A percentile compares a stretch with the other conserved stretches of the same genome.
phyloP scores from a whole-genome alignment of 2,797 vertebrate species.

The Oreochromis mossambicus region DNA sequence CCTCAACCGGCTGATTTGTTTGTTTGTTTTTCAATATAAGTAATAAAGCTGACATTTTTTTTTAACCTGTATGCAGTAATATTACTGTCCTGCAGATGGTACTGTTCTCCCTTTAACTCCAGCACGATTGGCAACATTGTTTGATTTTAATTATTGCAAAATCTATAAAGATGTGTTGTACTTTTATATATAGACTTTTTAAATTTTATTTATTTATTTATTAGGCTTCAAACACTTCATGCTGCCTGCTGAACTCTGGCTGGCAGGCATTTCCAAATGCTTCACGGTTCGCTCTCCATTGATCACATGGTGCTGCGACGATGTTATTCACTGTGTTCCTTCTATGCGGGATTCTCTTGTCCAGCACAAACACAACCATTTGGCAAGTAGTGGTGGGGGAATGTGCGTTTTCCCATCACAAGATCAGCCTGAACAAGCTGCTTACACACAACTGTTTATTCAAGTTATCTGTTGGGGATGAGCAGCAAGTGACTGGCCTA shows the following conservation, averaged over 20 bases:
- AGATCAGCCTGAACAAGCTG: slow-evolving; percentile 39
- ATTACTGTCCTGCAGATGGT: slow-evolving; percentile 39
- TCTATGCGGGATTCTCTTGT: slow-evolving; percentile 25
- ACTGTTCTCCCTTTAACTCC: not conserved
- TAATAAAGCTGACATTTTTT: slow-evolving; percentile 5
- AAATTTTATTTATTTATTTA: not conserved
- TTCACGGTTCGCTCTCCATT: not conserved
- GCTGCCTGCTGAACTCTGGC: slow-evolving; percentile 1
- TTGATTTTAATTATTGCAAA: not conserved
- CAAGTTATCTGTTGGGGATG: not conserved
- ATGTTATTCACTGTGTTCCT: slow-evolving; percentile 47
- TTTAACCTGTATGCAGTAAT: not conserved
- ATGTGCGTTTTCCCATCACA: slow-evolving; percentile 54
- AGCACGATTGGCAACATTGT: not conserved
- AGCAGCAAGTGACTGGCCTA: not conserved
- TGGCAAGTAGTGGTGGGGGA: slow-evolving; percentile 38
- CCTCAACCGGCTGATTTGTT: not conserved
- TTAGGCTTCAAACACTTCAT: not conserved
- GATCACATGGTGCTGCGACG: slow-evolving; percentile 52
- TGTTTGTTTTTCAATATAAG: not conserved
- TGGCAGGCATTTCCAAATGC: slow-evolving; percentile 14
- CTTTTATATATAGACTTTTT: not conserved
- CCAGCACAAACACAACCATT: not conserved
- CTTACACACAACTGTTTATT: slow-evolving; percentile 36
- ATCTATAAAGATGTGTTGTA: not conserved